Conservation (phyloP, 1,140 invertebrate genomes). For the Pentalonia nigronervosa region DNA sequence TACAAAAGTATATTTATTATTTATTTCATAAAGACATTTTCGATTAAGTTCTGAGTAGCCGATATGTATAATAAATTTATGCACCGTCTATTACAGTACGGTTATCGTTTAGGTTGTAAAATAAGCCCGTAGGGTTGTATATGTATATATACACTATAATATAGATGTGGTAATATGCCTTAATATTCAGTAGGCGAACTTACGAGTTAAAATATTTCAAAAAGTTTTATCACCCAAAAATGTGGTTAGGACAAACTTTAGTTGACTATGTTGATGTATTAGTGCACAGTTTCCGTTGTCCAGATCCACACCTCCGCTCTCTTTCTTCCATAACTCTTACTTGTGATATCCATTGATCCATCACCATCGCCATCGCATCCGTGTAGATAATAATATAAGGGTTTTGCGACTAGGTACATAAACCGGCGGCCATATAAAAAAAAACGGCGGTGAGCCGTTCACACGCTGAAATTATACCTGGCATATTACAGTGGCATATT, state of each 20-base stretch:
- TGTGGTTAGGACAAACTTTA: background rate
- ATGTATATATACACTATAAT: background rate
- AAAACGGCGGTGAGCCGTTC: too few relatives aligned
- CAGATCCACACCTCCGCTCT: background rate
- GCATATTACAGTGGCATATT: too few relatives aligned
- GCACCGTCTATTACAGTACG: background rate
- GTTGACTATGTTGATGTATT: background rate
- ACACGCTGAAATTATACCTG: too few relatives aligned
- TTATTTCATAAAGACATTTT: background rate
- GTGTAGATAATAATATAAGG: background rate
- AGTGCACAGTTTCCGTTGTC: background rate
- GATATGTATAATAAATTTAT: background rate
- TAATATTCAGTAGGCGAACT: background rate
- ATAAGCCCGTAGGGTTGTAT: background rate
- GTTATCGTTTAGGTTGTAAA: background rate
- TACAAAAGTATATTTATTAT: background rate
- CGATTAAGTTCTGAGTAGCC: background rate
- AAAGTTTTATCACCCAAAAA: background rate
- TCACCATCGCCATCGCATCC: background rate
- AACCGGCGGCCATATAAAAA: too few relatives aligned
- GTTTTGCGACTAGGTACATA: too few relatives aligned
- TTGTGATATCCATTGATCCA: background rate
- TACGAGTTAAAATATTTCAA: background rate
- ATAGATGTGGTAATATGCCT: background rate
- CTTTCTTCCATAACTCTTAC: background rate